Evolutionary conservation across 2,113 vertebrate genomes (phyloP).

Genomic region (Mugil cephalus): DNA sequence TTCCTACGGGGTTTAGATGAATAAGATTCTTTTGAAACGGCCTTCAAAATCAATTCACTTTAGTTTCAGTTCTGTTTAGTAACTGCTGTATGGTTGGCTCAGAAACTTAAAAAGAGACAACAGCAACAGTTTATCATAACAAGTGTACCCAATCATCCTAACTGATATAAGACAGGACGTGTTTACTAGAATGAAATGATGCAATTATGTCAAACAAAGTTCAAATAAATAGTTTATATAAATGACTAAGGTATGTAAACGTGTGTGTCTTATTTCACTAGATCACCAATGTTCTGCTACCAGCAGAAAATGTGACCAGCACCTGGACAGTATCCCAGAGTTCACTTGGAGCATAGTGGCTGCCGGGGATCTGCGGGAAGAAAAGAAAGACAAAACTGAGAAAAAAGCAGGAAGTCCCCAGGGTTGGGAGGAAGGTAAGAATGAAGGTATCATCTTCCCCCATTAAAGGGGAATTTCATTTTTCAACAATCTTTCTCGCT

Average conservation of each 20-base stretch:
- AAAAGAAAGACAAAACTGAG: conserved; percentile 56
- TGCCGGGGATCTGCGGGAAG: conserved; percentile 65
- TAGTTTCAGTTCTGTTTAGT: not conserved
- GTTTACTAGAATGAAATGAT: too few species aligned
- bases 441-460: conserved; percentile 73
- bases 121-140: too few species aligned
- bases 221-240: too few species aligned
- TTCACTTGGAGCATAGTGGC: conserved; percentile 84
- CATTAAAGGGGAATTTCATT: conserved; percentile 61
- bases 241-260: too few species aligned
- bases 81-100: not conserved
- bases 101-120: too few species aligned
- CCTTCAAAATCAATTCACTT: not conserved
- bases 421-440: conserved; percentile 86
- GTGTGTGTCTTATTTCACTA: conserved; percentile 29
- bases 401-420: conserved; percentile 75
- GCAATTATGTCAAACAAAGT: too few species aligned
- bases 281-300: conserved; percentile 64
- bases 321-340: conserved; percentile 64
- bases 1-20: conserved; percentile 15
- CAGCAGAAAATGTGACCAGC: conserved; percentile 67
- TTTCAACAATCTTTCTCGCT: conserved; percentile 40
- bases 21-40: not conserved
- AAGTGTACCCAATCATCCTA: too few species aligned
- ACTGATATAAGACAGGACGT: too few species aligned